A percentile compares a stretch with the other conserved stretches of the same genome.
Conservation (phyloP, 2,888 invertebrate species). For the Eumerus sabulonum region DNA sequence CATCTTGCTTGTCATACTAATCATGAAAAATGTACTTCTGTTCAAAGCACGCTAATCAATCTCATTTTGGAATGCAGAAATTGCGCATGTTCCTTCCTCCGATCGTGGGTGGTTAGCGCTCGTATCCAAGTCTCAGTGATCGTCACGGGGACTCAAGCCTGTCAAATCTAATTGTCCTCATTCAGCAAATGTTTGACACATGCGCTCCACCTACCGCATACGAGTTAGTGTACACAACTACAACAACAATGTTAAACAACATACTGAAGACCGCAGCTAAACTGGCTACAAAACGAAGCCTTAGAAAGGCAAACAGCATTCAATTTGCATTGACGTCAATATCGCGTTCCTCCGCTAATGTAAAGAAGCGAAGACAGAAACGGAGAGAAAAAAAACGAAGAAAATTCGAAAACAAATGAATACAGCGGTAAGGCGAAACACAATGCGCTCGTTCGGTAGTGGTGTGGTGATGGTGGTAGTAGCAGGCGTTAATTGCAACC, state of each 20-base stretch:
- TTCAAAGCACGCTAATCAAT: conserved; percentile 15
- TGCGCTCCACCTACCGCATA: background rate
- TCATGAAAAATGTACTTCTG: conserved; percentile 9
- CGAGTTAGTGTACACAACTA: background rate
- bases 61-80: conserved; percentile 22
- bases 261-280: conserved; percentile 1
- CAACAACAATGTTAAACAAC: background rate
- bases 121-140: conserved; percentile 2
- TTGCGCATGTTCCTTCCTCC: conserved; percentile 9
- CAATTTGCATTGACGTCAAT: conserved; percentile 61
- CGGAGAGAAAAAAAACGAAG: no score
- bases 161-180: background rate
- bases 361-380: no score
- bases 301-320: conserved; percentile 21
- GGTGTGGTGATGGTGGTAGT: conserved; percentile 23
- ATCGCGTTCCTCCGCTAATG: conserved; percentile 30
- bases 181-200: background rate
- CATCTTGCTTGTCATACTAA: conserved; percentile 32
- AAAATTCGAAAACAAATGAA: conserved; percentile 40
- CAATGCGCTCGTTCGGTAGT: background rate
- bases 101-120: background rate
- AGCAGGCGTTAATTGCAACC: conserved; percentile 44
- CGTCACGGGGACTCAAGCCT: background rate
- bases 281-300: conserved; percentile 1
- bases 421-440: conserved; percentile 5